Base-by-base conservation (phyloP, 2,113 vertebrate species). In the Tautogolabrus adspersus region DNA sequence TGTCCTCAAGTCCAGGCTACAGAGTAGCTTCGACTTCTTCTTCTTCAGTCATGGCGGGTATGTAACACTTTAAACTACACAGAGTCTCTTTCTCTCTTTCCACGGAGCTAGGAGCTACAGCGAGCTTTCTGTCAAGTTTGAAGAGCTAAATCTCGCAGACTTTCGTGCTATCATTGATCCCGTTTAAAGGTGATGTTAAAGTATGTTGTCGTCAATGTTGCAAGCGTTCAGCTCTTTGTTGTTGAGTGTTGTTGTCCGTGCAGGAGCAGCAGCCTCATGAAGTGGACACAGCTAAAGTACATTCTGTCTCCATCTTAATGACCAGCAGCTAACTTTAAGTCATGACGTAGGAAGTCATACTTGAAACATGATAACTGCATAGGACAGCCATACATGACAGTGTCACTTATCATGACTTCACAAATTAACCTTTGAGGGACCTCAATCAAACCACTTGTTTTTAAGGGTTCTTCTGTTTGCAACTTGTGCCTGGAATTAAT, bases 31-130 rank as follows among this genome's bases (percentile, higher is more conserved):
- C 72, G 72, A 81, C 83, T 34, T 34, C 30, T 51, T 68, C 55
- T 37, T 42, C 75, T 54, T 57, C 72, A 76, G 81, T 76, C 88
- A 94, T 94, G 93, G 84, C 90, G 79, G 93, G 93, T 93, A 91
- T 1, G 92, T 82, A 37, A 82, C 57, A 10, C 47, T 56, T 40
- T 0, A n/a, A 23, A 7, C 23, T 1, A 21, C 3, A 16, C 40
- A 1, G 0, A 9, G 19, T 22, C n/a, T 11, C 16, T 6, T 3
- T 0, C 16, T 30, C 57, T 1, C 16, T 1, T 51, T 34, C 3
- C 47, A 19, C 47, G 40, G 9, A 42, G 40, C 30, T 34, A 5
- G 26, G 11, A 5, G 34, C 52, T 49, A 30, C 21, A 47, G 10
- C 10, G 34, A 2, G 63, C 16, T 42, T 57, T 40, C n/a, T n/a